A percentile compares a stretch with the other conserved stretches of the same genome.
These are phyloP conservation scores for Stramonita haemastoma DNA, from an alignment of 2,888 invertebrate genomes.

Conservation along the genomic window DNA sequence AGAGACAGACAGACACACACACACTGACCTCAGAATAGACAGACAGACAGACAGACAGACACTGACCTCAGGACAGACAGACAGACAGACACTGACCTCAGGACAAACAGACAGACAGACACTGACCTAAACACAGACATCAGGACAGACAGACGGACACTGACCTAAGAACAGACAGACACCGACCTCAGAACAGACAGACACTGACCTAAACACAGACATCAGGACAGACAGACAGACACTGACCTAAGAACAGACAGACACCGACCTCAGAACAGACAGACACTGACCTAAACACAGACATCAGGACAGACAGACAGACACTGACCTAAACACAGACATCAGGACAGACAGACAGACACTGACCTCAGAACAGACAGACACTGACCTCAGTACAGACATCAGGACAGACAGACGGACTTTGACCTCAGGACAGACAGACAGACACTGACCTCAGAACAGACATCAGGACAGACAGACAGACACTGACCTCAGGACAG, in stretches of 20 bases:
- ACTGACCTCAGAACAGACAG: background rate
- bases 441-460: background rate
- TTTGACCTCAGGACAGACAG: too few species aligned
- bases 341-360: background rate
- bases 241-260: background rate
- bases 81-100: background rate
- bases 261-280: background rate
- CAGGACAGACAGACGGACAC: background rate
- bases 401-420: background rate
- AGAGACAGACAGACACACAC: background rate
- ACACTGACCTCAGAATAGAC: too few species aligned
- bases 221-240: constrained; percentile 39
- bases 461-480: background rate
- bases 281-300: background rate
- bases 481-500: background rate
- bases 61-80: background rate
- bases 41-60: background rate
- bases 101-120: background rate
- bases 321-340: background rate
- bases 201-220: background rate
- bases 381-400: background rate
- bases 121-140: too few species aligned
- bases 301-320: background rate
- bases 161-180: background rate
- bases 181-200: background rate